Conservation (phyloP, 2,113 vertebrate species). For the Psophia crepitans region DNA sequence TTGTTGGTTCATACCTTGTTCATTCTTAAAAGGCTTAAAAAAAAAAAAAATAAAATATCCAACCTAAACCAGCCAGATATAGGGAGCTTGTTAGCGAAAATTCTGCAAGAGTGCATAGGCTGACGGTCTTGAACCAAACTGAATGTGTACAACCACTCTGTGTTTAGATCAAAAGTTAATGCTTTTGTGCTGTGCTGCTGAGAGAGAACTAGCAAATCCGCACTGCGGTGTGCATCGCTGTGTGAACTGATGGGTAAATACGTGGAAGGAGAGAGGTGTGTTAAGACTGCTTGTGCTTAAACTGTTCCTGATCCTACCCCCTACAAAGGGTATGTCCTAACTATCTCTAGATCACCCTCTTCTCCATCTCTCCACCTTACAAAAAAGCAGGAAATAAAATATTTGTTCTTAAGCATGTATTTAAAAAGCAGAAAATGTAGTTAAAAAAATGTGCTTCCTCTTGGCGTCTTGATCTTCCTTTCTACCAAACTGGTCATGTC, state of each 20-base stretch:
- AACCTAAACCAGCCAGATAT: background rate
- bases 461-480: background rate
- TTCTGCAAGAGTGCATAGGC: background rate
- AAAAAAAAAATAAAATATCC: background rate
- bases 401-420: background rate
- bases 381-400: background rate
- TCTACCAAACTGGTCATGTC: background rate
- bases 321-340: background rate
- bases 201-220: background rate
- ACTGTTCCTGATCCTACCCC: background rate
- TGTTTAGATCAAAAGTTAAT: background rate
- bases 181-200: background rate
- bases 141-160: background rate
- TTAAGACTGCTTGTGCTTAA: background rate
- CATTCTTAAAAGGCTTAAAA: too few species aligned
- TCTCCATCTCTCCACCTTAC: background rate
- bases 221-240: background rate
- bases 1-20: background rate
- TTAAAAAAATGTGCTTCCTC: background rate
- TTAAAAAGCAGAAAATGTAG: background rate
- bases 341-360: background rate
- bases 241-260: background rate
- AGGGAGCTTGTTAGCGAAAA: background rate
- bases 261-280: background rate
- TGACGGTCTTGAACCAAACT: background rate